A percentile compares a stretch with the other conserved stretches of the same genome.
phyloP scores from a whole-genome alignment of 2,113 vertebrate species.

The Paralichthys olivaceus region DNA sequence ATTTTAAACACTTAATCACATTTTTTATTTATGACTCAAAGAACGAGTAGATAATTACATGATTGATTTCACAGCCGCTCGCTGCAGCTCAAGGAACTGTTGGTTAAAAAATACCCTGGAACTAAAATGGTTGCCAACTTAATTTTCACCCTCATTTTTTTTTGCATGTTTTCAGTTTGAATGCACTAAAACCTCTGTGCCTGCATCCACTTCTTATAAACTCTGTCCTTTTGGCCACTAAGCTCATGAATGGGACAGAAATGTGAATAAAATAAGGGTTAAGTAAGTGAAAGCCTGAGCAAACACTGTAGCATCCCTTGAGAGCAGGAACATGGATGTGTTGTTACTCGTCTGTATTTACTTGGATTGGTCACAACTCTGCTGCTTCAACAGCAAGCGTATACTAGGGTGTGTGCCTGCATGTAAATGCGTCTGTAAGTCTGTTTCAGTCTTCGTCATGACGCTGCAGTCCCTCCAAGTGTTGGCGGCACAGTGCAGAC shows the following conservation, averaged over 20 bases:
- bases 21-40: too few relatives aligned
- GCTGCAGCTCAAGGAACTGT: too few relatives aligned
- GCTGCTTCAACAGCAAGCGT: slow-evolving; percentile 31
- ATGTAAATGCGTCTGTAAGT: slow-evolving; percentile 3
- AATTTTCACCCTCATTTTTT: too few relatives aligned
- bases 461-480: slow-evolving; percentile 61
- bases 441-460: slow-evolving; percentile 45
- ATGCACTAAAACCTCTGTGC: too few relatives aligned
- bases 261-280: not conserved
- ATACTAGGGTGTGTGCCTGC: slow-evolving; percentile 10
- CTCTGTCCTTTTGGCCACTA: not conserved
- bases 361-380: slow-evolving; percentile 13
- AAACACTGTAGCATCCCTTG: not conserved
- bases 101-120: too few relatives aligned
- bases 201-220: too few relatives aligned
- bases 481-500: slow-evolving; percentile 65
- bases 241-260: not conserved
- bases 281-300: not conserved
- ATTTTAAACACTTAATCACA: too few relatives aligned
- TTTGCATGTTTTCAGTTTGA: too few relatives aligned
- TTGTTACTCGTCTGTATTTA: slow-evolving; percentile 11
- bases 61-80: too few relatives aligned
- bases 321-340: not conserved
- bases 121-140: too few relatives aligned
- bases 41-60: too few relatives aligned